Evolutionary conservation across 2,113 vertebrate genomes (phyloP).

Genomic region (Urocolius indicus): DNA sequence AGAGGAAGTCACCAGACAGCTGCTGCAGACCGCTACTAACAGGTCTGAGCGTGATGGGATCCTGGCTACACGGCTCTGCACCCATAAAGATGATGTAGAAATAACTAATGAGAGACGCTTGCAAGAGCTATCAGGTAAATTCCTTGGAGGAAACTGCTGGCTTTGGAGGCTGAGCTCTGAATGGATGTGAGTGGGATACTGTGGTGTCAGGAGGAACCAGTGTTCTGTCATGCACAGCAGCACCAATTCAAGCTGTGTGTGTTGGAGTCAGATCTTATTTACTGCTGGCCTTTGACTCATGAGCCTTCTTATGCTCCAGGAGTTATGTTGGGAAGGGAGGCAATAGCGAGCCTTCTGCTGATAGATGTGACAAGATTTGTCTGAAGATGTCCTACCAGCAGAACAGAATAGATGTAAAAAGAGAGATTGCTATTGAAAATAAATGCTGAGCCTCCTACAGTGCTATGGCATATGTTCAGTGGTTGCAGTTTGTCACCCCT

Average conservation of each 20-base stretch:
- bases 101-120: conserved; percentile 88
- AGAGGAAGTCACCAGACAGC: conserved; percentile 84
- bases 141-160: background rate
- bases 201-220: background rate
- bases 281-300: background rate
- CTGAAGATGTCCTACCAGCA: background rate
- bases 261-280: background rate
- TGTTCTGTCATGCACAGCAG: background rate
- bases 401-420: background rate
- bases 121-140: conserved; percentile 87
- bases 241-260: background rate
- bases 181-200: background rate
- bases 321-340: background rate
- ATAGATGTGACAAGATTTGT: background rate
- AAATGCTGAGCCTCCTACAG: background rate
- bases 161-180: background rate
- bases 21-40: conserved; percentile 82
- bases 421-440: background rate
- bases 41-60: conserved; percentile 90
- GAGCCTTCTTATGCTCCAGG: background rate
- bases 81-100: conserved; percentile 95
- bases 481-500: background rate
- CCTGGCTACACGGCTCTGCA: conserved; percentile 93
- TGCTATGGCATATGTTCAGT: background rate
- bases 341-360: background rate